Percentiles rank a stretch among this genome's conserved stretches.
These are phyloP conservation scores for Mythimna loreyi DNA, from an alignment of 2,888 invertebrate genomes.

Conservation along the genomic window DNA sequence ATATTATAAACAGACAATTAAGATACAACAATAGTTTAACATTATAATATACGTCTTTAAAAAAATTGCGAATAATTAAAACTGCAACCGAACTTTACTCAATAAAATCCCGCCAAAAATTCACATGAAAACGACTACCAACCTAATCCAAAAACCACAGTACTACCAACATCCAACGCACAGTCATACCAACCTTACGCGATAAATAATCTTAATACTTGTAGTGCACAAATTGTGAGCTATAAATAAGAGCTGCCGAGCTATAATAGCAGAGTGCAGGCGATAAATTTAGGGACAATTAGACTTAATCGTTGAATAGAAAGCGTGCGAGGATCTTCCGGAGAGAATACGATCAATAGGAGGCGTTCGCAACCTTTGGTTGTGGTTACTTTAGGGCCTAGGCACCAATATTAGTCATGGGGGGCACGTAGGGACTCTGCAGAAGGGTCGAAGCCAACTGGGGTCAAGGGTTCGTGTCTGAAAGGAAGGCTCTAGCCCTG, in stretches of 20 bases:
- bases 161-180: not conserved
- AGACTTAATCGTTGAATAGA: constrained; percentile 86
- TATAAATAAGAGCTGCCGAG: constrained; percentile 66
- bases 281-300: constrained; percentile 87
- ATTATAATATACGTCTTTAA: too few species aligned
- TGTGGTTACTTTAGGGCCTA: not conserved
- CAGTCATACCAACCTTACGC: constrained; percentile 7
- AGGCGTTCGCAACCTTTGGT: constrained; percentile 72
- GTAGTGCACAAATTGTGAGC: constrained; percentile 54
- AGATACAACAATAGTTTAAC: too few species aligned
- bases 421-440: too few species aligned
- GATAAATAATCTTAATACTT: constrained; percentile 56
- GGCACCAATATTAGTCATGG: too few species aligned
- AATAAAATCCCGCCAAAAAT: not conserved
- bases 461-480: too few species aligned
- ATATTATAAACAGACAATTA: too few species aligned
- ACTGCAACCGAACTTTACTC: too few species aligned
- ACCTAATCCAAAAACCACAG: constrained; percentile 8
- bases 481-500: too few species aligned
- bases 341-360: constrained; percentile 80
- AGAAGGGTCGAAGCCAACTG: too few species aligned
- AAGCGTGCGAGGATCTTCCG: constrained; percentile 82
- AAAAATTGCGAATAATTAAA: too few species aligned
- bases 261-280: constrained; percentile 77
- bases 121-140: not conserved